Evolutionary conservation across 2,113 vertebrate species (phyloP), one percentile per base, ranked within the genome.

Genomic region (Melanotaenia duboulayi): DNA sequence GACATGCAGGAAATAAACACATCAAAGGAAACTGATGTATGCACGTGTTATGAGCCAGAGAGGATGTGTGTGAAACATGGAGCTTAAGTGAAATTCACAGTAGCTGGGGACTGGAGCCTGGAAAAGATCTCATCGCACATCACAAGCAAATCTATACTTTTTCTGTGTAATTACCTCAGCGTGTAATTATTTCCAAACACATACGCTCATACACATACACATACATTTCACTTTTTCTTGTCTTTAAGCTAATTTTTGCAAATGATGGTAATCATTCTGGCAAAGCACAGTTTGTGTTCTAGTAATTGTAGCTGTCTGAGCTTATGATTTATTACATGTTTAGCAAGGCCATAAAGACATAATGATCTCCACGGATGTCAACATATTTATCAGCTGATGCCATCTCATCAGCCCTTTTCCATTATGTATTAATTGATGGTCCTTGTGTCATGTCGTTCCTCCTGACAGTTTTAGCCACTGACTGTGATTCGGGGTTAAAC

Each of bases 401-500:
- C 70, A 25, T 72, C 67, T 71, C 72, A 78, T 87, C 73, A 83
- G 65, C 65, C 5, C 71, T 25, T 67, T 79, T 88, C 17, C 44
- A 81, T 84, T 71, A 84, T 70, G 61, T 81, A 17, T n/a, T 81
- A 88, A 91, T 78, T 80, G 80, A 85, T 87, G 68, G 63, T 52
- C 46, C 17, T 32, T 2, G 20, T 76, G 59, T n/a, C 65, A 51
- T 73, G 24, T 79, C 39, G 49, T 56, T 32, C 40, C 54, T 59
- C 49, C 42, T 13, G 14, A 24, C 78, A 97, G 96, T 96, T 89
- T 91, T 94, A 46, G 96, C 95, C 85, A 95, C 90, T 13, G 96
- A 97, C 89, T 97, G 96, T 20, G 96, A 97, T 87, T 95, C 95
- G 0, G 92, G 94, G 79, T 89, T 91, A 86, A 97, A 97, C 44